Evolutionary conservation across 2,113 vertebrate species (phyloP), one percentile per base, ranked within the genome.

Genomic region (Equus quagga): DNA sequence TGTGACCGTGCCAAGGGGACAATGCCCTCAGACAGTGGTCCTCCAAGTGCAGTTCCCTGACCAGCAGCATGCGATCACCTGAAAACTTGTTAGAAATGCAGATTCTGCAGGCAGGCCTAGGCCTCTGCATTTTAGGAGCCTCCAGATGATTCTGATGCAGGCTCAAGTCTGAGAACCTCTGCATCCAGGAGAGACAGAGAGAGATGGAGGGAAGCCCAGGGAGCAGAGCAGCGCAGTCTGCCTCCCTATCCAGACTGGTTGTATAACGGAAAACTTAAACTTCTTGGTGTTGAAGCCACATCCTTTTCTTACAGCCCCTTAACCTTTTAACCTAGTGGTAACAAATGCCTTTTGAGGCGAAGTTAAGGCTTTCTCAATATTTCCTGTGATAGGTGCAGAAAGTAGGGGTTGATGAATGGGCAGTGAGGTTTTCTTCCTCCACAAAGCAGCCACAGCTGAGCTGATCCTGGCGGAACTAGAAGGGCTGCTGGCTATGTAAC

Each of bases 401-500:
- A 85, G 23, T 82, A 65, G 44, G 49, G 6, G 10, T 49, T 78
- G 87, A 73, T 36, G 58, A 78, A 31, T 2, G 49, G 56, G 41
- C 15, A 28, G 64, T 62, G n/a, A 28, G 1, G 2, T 62, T 56
- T 85, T 54, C 31, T 41, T 33, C 58, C 36, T 87, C 72, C 51
- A 54, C 54, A n/a, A 14, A 65, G 75, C 58, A 58, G 46, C 21
- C 81, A 51, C 33, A 31, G 58, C 21, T 64, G 58, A 79, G 44
- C 31, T 21, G 49, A 62, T 46, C 49, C 8, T 31, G n/a, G 33
- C 11, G 13, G 49, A 73, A 91, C 33, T 58, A 70, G 33, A 64
- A 51, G 49, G 36, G 60, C 31, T 18, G 9, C 67, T 14, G 62
- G 23, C 26, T 36, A 24, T 0, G 1, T 1, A 19, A 18, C 0